Percentiles rank a stretch among this genome's conserved stretches.
Conservation (phyloP, 2,113 vertebrate species). For the Alosa alosa region DNA sequence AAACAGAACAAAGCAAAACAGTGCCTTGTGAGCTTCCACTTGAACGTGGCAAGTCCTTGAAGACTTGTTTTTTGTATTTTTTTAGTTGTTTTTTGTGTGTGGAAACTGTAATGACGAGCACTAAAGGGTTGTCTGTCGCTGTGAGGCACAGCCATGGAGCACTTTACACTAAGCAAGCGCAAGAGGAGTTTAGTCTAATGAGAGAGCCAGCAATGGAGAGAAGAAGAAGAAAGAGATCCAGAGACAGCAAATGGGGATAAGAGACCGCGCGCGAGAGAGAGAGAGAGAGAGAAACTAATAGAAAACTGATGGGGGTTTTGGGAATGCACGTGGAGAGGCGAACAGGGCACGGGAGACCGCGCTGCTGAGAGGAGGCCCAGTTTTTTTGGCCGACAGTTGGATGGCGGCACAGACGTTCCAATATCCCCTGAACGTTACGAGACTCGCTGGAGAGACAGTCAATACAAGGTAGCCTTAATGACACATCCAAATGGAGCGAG, state of each 20-base stretch:
- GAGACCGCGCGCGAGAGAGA: background rate
- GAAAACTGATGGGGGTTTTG: background rate
- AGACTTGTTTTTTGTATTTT: background rate
- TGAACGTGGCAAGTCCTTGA: background rate
- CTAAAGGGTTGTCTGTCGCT: background rate
- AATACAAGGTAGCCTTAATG: constrained; percentile 25
- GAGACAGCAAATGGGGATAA: background rate
- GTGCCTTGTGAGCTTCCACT: background rate
- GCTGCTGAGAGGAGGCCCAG: constrained; percentile 30
- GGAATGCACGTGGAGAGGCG: background rate
- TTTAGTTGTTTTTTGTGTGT: background rate
- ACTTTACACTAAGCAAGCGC: background rate
- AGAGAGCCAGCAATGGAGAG: background rate
- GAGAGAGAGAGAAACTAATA: background rate
- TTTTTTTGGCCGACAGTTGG: background rate
- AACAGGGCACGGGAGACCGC: constrained; percentile 1
- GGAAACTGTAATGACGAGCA: background rate
- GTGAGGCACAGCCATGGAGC: background rate
- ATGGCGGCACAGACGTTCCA: background rate
- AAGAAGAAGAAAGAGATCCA: background rate
- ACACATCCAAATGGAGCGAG: constrained; percentile 26
- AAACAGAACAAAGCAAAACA: background rate
- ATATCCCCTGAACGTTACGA: constrained; percentile 22
- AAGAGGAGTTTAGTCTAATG: background rate
- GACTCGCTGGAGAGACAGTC: constrained; percentile 21